Conservation (phyloP, 2,797 vertebrate genomes). For the Pangasius krempfi region DNA sequence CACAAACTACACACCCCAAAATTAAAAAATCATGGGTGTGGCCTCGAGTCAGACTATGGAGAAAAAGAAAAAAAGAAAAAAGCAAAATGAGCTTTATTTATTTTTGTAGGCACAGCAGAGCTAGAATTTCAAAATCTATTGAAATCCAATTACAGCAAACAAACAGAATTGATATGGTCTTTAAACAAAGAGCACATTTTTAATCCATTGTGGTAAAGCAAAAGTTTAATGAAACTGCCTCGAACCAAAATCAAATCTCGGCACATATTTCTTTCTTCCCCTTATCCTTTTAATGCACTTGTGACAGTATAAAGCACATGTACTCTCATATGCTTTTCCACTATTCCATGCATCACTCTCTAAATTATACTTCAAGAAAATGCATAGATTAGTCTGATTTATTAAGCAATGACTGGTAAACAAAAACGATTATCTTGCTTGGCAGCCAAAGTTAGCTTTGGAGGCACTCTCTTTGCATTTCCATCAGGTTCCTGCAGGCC, state of each 20-base stretch:
- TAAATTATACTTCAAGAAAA: slow-evolving; percentile 25
- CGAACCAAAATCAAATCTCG: neutral
- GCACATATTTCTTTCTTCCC: neutral
- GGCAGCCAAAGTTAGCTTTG: slow-evolving; percentile 50
- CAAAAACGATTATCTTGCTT: slow-evolving; percentile 48
- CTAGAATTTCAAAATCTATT: neutral
- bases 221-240: slow-evolving; percentile 34
- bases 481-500: slow-evolving; percentile 17
- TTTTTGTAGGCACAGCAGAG: neutral
- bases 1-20: neutral
- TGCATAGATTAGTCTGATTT: slow-evolving; percentile 42
- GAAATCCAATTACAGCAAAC: slow-evolving; percentile 39
- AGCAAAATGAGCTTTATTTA: neutral
- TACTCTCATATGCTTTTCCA: slow-evolving; percentile 10
- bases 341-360: slow-evolving; percentile 7
- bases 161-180: slow-evolving; percentile 22
- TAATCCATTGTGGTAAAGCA: neutral
- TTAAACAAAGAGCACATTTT: slow-evolving; percentile 1
- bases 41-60: neutral
- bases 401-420: slow-evolving; percentile 50
- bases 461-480: slow-evolving; percentile 30
- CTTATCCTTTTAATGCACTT: slow-evolving; percentile 21
- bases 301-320: neutral
- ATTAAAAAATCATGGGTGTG: neutral
- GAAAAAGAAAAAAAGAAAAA: no score